phyloP scores from a whole-genome alignment of 2,888 invertebrate genomes.

The Liodrosophila aerea region DNA sequence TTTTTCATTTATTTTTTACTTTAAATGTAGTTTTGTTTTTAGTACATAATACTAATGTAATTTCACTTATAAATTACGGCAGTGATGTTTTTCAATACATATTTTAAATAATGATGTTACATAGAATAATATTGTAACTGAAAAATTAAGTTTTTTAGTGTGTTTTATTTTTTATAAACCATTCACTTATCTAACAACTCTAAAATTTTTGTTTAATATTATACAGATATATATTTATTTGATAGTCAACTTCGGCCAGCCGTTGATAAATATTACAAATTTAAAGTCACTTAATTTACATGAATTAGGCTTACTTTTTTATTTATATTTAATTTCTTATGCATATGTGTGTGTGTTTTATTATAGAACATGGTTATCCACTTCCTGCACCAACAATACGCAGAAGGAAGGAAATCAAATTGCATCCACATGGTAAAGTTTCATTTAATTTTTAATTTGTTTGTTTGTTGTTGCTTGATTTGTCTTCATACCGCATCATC shows the following conservation, averaged over 20 bases:
- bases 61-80: no score
- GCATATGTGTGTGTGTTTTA: constrained; percentile 59
- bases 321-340: constrained; percentile 21
- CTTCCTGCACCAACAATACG: constrained; percentile 80
- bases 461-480: constrained; percentile 64
- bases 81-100: no score
- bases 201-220: no score
- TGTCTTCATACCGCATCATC: constrained; percentile 19
- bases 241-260: constrained; percentile 14
- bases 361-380: constrained; percentile 82
- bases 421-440: constrained; percentile 81
- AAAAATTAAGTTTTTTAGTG: no score
- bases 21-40: no score
- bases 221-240: background rate
- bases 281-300: background rate
- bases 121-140: no score
- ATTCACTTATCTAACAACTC: no score
- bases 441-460: constrained; percentile 35
- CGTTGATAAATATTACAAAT: constrained; percentile 21
- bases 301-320: background rate
- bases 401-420: constrained; percentile 82
- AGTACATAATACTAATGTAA: no score
- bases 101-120: no score
- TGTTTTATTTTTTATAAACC: background rate
- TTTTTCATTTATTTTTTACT: no score